Conservation (phyloP, 1,140 invertebrate genomes). For the Oncopodura yosiiana region DNA sequence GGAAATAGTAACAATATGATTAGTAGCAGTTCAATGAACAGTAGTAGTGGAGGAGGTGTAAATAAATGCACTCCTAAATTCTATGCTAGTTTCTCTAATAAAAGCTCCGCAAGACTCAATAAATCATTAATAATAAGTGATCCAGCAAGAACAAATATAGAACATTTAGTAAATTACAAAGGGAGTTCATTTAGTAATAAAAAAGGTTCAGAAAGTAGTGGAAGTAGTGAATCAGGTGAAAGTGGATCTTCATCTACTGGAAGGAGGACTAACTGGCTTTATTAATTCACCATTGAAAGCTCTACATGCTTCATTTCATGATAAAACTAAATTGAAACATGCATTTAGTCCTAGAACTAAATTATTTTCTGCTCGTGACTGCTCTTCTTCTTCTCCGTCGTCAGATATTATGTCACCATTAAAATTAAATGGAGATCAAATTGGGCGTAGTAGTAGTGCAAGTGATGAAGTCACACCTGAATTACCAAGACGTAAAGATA, state of each 20-base stretch:
- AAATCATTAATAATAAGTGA: slow-evolving; percentile 23
- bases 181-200: slow-evolving; percentile 27
- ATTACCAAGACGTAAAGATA: no score
- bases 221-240: neutral
- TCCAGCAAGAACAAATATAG: slow-evolving; percentile 32
- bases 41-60: no score
- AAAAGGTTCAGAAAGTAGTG: neutral
- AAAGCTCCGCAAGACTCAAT: slow-evolving; percentile 15
- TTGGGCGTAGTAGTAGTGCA: neutral
- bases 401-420: no score
- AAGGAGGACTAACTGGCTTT: no score
- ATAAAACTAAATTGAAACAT: slow-evolving; percentile 12
- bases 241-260: slow-evolving; percentile 1
- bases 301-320: slow-evolving; percentile 23
- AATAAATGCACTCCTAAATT: slow-evolving; percentile 23
- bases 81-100: slow-evolving; percentile 30
- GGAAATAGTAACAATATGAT: no score
- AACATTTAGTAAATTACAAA: slow-evolving; percentile 27
- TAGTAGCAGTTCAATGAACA: no score
- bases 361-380: slow-evolving; percentile 18
- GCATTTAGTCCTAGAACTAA: slow-evolving; percentile 14
- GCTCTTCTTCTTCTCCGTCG: neutral
- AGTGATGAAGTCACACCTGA: slow-evolving; percentile 1
- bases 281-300: slow-evolving; percentile 22
- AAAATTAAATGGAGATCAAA: no score